Evolutionary conservation across 2,888 invertebrate genomes (phyloP).

Genomic region (Aspidiotus destructor): DNA sequence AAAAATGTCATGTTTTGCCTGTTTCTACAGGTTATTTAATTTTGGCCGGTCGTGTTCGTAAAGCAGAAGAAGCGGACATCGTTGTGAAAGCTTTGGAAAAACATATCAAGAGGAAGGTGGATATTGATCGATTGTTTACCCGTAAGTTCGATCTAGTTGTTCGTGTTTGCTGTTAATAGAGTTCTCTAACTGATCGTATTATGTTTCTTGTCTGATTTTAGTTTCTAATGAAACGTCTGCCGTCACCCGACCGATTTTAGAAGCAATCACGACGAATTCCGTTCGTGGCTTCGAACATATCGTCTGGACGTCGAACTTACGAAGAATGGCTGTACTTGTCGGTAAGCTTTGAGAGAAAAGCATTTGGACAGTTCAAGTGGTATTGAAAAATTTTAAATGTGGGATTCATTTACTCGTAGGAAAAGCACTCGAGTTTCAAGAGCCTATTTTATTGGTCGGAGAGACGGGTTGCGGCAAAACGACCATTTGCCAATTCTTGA

Average conservation of each 20-base stretch:
- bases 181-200: conserved; percentile 13
- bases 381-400: neutral
- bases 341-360: conserved; percentile 39
- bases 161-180: conserved; percentile 22
- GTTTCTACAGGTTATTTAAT: conserved; percentile 62
- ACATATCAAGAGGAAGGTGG: conserved; percentile 66
- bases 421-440: conserved; percentile 80
- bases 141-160: conserved; percentile 41
- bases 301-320: conserved; percentile 91
- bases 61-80: conserved; percentile 66
- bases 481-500: conserved; percentile 81
- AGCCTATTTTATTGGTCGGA: conserved; percentile 91
- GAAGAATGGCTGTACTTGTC: conserved; percentile 53
- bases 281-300: conserved; percentile 59
- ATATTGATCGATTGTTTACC: conserved; percentile 61
- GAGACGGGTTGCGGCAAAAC: conserved; percentile 98
- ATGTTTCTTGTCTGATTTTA: conserved; percentile 34
- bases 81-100: conserved; percentile 70
- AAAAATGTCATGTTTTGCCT: neutral
- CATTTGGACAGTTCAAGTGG: too few species aligned
- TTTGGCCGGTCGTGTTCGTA: conserved; percentile 83
- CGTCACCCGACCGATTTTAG: conserved; percentile 63
- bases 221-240: conserved; percentile 53
- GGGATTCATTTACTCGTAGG: conserved; percentile 41
- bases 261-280: conserved; percentile 52